Base-by-base conservation (phyloP, 64 coral and sea anemone species). In the Montipora sp. region DNA sequence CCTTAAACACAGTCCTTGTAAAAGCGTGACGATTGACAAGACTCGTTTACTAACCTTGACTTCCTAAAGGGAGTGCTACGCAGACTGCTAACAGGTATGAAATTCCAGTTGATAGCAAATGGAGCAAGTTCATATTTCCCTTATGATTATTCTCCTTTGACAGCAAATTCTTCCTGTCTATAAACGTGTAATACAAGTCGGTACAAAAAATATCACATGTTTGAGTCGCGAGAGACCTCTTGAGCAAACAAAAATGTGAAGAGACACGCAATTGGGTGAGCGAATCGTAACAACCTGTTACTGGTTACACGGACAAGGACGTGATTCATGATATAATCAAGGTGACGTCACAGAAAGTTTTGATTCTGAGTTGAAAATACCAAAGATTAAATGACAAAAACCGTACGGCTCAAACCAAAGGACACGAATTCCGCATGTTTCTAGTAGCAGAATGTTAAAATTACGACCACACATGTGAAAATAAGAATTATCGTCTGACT, bases 171-270 rank as follows among this genome's bases (percentile, higher is more conserved):
- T 80, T 36, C 36, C 48, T 55, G 18, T 21, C 1, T 9, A 19
- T 5, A 80, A 80, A 79, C 58, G 58, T 4, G 1, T 63, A 11
- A 63, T 63, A 15, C 9, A 63, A 4, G 9, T 3, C 14, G 9
- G 13, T 12, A 63, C 60, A 63, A 63, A 3, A 63, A 63, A 12
- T 63, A 12, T 12, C 60, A 63, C 60, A 66, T 48, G 45, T 50
- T 72, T 71, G 70, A 18, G 65, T 19, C 50, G 43, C 61, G 68
- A 48, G 12, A 71, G 46, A 85, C 2, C 45, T 85, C 82, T 85
- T 85, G 46, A 71, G 63, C 63, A 69, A 67, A 85, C 82, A 85
- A 85, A 44, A 85, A 70, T 67, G 60, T 72, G 63, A 71, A 71
- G 8, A 18, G 19, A 65, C 19, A 72, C 46, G 8, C 82, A 85